Conservation (phyloP, 2,113 vertebrate species). For the Hystrix brachyura region DNA sequence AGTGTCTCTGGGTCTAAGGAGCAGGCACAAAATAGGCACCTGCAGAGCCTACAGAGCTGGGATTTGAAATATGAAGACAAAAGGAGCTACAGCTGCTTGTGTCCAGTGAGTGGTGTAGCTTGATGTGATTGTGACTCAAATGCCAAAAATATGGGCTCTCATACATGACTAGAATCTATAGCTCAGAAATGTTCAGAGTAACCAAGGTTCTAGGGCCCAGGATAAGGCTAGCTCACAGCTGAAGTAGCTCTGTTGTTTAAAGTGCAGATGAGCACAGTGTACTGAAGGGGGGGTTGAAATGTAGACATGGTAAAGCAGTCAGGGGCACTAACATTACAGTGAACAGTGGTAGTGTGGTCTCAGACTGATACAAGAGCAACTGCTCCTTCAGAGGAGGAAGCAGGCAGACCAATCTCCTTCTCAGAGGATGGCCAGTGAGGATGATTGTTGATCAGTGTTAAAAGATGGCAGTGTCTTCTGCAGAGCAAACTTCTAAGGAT, state of each 20-base stretch:
- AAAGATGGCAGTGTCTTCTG: background rate
- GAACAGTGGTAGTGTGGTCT: background rate
- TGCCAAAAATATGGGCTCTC: background rate
- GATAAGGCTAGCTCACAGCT: background rate
- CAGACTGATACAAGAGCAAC: background rate
- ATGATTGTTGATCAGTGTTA: background rate
- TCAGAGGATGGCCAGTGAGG: background rate
- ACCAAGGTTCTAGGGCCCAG: too few relatives aligned
- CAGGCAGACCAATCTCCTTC: background rate
- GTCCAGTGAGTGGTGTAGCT: background rate
- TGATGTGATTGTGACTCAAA: background rate
- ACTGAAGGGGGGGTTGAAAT: too few relatives aligned
- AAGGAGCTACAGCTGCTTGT: background rate
- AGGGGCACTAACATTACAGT: background rate
- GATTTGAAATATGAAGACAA: background rate
- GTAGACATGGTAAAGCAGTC: background rate
- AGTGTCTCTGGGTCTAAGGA: background rate
- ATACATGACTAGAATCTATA: background rate
- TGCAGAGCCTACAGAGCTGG: background rate
- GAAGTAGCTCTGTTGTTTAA: background rate
- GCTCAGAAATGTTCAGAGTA: background rate
- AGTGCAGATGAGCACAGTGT: background rate
- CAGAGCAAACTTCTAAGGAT: background rate
- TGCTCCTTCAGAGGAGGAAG: background rate
- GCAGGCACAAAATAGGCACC: background rate